Conservation (phyloP, 2,888 invertebrate genomes). For the Hoplodrina blanda region DNA sequence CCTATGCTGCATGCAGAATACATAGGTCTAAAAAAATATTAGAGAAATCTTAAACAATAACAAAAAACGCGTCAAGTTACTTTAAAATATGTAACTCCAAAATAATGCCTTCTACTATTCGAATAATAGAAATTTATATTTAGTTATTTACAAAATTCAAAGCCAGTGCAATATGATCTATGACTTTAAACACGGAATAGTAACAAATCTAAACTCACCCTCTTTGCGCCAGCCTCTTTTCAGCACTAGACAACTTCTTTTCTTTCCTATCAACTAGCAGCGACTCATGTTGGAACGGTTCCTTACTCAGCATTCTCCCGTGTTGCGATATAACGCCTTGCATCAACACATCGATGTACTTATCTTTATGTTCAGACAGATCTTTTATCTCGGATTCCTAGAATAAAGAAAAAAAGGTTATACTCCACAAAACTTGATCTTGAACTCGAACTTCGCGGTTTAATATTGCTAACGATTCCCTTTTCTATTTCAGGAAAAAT, state of each 20-base stretch:
- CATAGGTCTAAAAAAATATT: too few relatives aligned
- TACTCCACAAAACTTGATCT: background rate
- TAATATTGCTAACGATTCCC: conserved; percentile 12
- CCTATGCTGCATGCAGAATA: too few relatives aligned
- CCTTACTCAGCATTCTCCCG: conserved; percentile 93
- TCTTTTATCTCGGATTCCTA: conserved; percentile 94
- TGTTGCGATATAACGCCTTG: conserved; percentile 93
- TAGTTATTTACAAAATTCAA: too few relatives aligned
- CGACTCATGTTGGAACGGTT: conserved; percentile 99
- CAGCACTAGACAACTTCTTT: conserved; percentile 97
- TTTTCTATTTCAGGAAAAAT: background rate
- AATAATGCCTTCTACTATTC: too few relatives aligned
- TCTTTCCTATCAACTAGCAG: conserved; percentile 98
- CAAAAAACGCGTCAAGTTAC: too few relatives aligned
- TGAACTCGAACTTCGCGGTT: background rate
- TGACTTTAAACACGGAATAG: too few relatives aligned
- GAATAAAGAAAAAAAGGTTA: conserved; percentile 25
- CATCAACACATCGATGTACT: conserved; percentile 95
- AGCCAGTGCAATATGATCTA: too few relatives aligned
- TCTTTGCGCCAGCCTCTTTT: conserved; percentile 97
- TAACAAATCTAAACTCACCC: conserved; percentile 79
- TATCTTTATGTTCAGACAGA: conserved; percentile 93
- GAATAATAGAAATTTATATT: too few relatives aligned
- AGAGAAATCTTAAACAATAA: too few relatives aligned
- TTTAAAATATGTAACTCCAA: too few relatives aligned